These are phyloP conservation scores for Vanessa tameamea DNA, from an alignment of 1,140 invertebrate genomes.

Conservation along the genomic window DNA sequence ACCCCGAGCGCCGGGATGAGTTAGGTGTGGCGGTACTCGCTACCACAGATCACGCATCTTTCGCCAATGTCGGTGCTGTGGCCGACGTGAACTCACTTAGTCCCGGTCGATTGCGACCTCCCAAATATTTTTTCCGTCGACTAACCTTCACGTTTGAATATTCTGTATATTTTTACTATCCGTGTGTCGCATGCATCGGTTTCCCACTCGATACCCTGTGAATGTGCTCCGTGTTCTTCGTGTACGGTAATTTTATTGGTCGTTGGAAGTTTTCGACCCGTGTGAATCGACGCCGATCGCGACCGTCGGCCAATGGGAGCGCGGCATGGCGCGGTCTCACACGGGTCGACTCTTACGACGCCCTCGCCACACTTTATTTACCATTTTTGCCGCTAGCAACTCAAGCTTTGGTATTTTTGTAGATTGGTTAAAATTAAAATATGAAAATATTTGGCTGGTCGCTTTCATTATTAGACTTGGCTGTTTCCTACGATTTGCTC, in stretches of 20 bases:
- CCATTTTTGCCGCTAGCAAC: slow-evolving; percentile 60
- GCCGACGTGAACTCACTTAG: slow-evolving; percentile 47
- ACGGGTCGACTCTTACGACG: slow-evolving; percentile 38
- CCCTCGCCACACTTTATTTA: slow-evolving; percentile 51
- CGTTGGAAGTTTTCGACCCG: slow-evolving; percentile 36
- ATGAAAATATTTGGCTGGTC: slow-evolving; percentile 71
- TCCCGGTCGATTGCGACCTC: slow-evolving; percentile 54
- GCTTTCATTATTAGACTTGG: slow-evolving; percentile 68
- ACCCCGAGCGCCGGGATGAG: slow-evolving; percentile 37
- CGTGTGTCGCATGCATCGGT: slow-evolving; percentile 61
- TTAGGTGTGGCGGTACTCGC: slow-evolving; percentile 38
- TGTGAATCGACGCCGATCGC: slow-evolving; percentile 28
- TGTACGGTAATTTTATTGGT: slow-evolving; percentile 44
- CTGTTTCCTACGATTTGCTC: slow-evolving; percentile 63
- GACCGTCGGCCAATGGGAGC: slow-evolving; percentile 8
- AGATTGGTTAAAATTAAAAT: slow-evolving; percentile 46
- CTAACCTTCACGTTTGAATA: slow-evolving; percentile 50
- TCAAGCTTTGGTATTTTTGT: slow-evolving; percentile 59
- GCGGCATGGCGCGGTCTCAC: slow-evolving; percentile 20
- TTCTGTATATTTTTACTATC: slow-evolving; percentile 42
- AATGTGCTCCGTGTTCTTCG: slow-evolving; percentile 62
- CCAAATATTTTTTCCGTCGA: slow-evolving; percentile 61
- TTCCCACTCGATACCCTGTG: slow-evolving; percentile 54
- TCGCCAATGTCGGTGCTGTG: slow-evolving; percentile 39
- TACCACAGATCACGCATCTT: slow-evolving; percentile 39